Base-by-base conservation (phyloP, 30 jellyfish, hydroid and myxozoan species). In the Rhopilema esculentum region DNA sequence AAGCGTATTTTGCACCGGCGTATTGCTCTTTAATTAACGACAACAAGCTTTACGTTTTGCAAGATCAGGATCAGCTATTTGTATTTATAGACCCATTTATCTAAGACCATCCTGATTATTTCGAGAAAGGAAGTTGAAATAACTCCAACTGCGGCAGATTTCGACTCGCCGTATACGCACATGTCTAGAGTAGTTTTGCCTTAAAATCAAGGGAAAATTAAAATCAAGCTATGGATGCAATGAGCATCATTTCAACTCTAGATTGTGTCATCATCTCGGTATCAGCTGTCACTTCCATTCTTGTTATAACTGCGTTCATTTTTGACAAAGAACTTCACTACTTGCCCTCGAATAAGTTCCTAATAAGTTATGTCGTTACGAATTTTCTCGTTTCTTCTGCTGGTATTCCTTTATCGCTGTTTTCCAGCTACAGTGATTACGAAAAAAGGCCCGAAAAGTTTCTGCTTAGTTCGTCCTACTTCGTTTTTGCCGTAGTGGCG, bases 321-420 rank as follows among this genome's bases (percentile, higher is more conserved):
- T 49, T 27, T 79, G 79, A 82, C 67, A 69, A 52, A 29, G 79
- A 49, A 16, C 79, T 82, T 50, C 70, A 85, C 69, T 77, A 64
- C 50, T 16, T 71, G 23, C 79, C 91, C 8, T 68, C 95, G 12
- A 86, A 51, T 52, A 70, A 71, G 66, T 77, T 86, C 66, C 85
- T 86, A n/a, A 23, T 49, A 21, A 86, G 77, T 63, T 77, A 75
- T 24, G 77, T 86, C 68, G 89, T 32, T 52, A 68, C 95, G 61
- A 77, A 75, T 49, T 77, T 86, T 49, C 85, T 77, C 62, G 84
- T 86, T 23, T 73, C 95, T 15, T 23, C 84, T n/a, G 82, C 84
- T 9, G 84, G 90, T 24, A 20, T 77, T 0, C 8, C 63, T 23
- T 8, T 86, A 8, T 20, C 78, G 16, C 26, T 66, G 24, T 25